Conservation (phyloP, 2,113 vertebrate species). For the Myotis yumanensis region DNA sequence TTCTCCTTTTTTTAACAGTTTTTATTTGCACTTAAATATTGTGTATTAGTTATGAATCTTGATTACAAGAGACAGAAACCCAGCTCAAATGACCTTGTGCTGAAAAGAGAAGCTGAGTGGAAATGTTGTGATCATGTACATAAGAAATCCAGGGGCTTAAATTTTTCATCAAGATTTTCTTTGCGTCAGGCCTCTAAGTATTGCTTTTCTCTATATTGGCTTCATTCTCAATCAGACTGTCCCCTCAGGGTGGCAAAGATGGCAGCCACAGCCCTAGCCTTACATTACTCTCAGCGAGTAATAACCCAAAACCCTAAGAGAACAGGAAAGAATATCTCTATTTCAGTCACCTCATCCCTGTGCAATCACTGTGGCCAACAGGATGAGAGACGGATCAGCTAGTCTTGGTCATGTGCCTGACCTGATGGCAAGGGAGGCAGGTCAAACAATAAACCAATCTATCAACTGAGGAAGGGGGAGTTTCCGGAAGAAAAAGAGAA, state of each 20-base stretch:
- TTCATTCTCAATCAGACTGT: background rate
- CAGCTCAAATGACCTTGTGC: background rate
- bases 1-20: background rate
- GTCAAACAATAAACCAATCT: background rate
- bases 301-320: background rate
- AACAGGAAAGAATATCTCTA: background rate
- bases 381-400: background rate
- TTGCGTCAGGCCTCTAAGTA: conserved; percentile 2
- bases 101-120: background rate
- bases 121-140: background rate
- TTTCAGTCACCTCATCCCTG: background rate
- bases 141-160: background rate
- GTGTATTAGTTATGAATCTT: background rate
- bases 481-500: background rate
- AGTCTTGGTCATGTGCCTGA: background rate
- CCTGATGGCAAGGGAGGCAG: background rate
- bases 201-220: background rate
- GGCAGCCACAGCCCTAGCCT: background rate
- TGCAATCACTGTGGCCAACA: background rate
- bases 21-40: conserved; percentile 1
- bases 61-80: conserved; percentile 26
- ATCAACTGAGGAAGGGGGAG: background rate
- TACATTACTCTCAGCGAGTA: background rate
- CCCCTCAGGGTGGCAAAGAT: background rate
- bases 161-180: background rate